Evolutionary conservation across 2,113 vertebrate genomes (phyloP).

Genomic region (Gavia stellata): DNA sequence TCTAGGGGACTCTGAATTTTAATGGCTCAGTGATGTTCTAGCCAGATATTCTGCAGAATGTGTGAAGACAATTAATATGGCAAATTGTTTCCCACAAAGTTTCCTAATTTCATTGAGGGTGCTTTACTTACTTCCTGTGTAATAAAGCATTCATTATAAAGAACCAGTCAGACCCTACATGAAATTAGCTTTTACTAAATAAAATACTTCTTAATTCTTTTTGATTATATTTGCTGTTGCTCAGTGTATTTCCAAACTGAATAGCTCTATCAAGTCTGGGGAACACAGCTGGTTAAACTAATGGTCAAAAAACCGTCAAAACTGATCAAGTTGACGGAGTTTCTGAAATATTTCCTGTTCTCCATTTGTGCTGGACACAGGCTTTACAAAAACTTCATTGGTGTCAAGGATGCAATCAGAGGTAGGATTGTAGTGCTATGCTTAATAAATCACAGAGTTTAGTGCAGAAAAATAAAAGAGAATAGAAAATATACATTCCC

Average conservation of each 20-base stretch:
- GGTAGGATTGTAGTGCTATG: not conserved
- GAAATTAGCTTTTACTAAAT: slow-evolving; percentile 55
- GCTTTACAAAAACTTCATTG: not conserved
- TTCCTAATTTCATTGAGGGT: slow-evolving; percentile 48
- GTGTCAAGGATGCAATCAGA: not conserved
- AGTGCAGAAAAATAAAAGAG: not conserved
- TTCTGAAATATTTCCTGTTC: not conserved
- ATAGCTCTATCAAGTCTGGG: not conserved
- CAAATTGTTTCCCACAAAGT: not conserved
- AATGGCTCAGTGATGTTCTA: not conserved
- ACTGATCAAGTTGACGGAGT: not conserved
- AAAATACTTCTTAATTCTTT: slow-evolving; percentile 31
- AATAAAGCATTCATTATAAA: slow-evolving; percentile 54
- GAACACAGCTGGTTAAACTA: not conserved
- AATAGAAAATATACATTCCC: not conserved
- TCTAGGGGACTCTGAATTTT: not conserved
- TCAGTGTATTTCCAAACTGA: not conserved
- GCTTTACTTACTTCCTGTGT: slow-evolving; percentile 1
- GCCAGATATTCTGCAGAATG: not conserved
- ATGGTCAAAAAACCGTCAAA: not conserved
- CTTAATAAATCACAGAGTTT: not conserved
- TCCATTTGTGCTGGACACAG: not conserved
- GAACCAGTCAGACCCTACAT: slow-evolving; percentile 49
- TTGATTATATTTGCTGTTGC: slow-evolving; percentile 13
- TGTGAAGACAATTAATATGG: not conserved